Base-by-base conservation (phyloP, 1,140 invertebrate genomes). In the Ridgeia piscesae region DNA sequence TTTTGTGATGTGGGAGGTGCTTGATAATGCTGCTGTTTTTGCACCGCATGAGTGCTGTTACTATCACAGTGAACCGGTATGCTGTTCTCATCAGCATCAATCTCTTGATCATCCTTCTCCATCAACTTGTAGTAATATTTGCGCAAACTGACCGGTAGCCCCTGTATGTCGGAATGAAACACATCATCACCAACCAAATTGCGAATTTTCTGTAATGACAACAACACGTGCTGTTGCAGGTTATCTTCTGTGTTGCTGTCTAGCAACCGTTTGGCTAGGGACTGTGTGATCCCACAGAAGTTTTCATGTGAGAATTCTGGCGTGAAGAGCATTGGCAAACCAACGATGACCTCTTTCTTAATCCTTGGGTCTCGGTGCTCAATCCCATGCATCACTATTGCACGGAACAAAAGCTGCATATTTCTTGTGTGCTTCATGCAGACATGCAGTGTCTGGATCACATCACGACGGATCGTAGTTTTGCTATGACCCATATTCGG, bases 251-350 rank as follows among this genome's bases (percentile, higher is more conserved):
- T 92, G 89, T 77, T 91, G 91, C 91, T 34, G 92, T 94, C 92
- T 34, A 95, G 91, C 89, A 95, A 91, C 92, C 95, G 95, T 93
- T 95, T 95, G 31, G 94, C 94, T 14, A 96, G 93, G 50, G 95
- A 95, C 35, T 95, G 94, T 33, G 95, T 94, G 27, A 96, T 94
- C 58, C 94, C 94, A 91, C 93, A 95, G 91, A 96, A 95, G 93
- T 96, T 95, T 91, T 94, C 94, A 88, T 94, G 92, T 88, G 94
- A 92, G 93, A 96, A 96, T 35, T 96, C 95, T 92, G 94, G 94
- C 31, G 96, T 96, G 89, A 96, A 94, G 35, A 96, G 93, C 94
- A 96, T 94, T 89, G 95, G 95, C 50, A 96, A 93, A n/a, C 95
- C 94, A 92, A 94, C 94, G 91, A 95, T 94, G 27, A 95, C 95